Evolutionary conservation across 2,888 invertebrate genomes (phyloP), one percentile per base, ranked within the genome.

Genomic region (Caenorhabditis japonica): DNA sequence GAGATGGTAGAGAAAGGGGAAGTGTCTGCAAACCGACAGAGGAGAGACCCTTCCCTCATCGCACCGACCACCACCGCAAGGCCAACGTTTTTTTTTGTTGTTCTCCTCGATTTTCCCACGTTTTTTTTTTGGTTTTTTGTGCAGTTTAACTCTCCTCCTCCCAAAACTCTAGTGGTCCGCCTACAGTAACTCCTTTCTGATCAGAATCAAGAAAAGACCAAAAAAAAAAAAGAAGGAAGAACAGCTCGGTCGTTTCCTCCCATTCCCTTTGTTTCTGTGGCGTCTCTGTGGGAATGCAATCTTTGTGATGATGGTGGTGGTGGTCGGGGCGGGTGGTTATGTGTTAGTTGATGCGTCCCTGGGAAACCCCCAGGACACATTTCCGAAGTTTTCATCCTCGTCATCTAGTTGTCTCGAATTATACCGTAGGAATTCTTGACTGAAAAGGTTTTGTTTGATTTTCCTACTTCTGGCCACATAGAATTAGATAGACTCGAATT

Each of bases 351-450:
- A 64, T 64, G 53, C 62, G 39, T 53, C 44, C 53, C 53, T 64
- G 62, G 62, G 62, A 64, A 64, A 64, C 62, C 55, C 62, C 60
- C 61, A 30, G n/a, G n/a, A n/a, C n/a, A n/a, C n/a, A n/a, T n/a
- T n/a, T n/a, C n/a, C n/a, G n/a, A n/a, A n/a, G n/a, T n/a, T n/a
- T n/a, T n/a, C n/a, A n/a, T n/a, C n/a, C n/a, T n/a, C n/a, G n/a
- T n/a, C n/a, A n/a, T n/a, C n/a, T n/a, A n/a, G n/a, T n/a, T n/a
- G n/a, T n/a, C n/a, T n/a, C n/a, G n/a, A n/a, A n/a, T n/a, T n/a
- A n/a, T n/a, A n/a, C n/a, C n/a, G n/a, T n/a, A n/a, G n/a, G n/a
- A n/a, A n/a, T n/a, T n/a, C n/a, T n/a, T n/a, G n/a, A n/a, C n/a
- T n/a, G n/a, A n/a, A n/a, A n/a, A n/a, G n/a, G n/a, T n/a, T n/a